These are phyloP conservation scores for Herpailurus yagouaroundi DNA, from an alignment of 2,113 vertebrate genomes.

Conservation along the genomic window DNA sequence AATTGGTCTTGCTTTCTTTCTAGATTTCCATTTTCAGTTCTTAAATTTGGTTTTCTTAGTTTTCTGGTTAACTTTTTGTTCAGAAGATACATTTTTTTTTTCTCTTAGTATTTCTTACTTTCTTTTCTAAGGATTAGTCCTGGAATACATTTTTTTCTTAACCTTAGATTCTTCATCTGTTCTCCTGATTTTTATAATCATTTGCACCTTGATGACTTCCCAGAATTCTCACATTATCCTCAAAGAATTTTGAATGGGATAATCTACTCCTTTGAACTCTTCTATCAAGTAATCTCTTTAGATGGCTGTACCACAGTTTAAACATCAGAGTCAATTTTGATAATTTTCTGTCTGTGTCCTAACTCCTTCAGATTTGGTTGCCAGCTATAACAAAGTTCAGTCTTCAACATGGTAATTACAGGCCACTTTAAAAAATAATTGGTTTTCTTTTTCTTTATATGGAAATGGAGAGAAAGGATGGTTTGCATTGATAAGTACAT, in stretches of 20 bases:
- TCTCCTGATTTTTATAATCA: constrained; percentile 2
- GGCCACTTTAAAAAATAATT: background rate
- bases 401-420: background rate
- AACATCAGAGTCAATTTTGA: background rate
- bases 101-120: background rate
- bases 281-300: background rate
- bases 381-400: background rate
- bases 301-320: background rate
- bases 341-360: background rate
- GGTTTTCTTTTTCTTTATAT: background rate
- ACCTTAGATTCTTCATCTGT: background rate
- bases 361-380: background rate
- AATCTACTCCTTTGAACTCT: constrained; percentile 7
- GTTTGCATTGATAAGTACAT: constrained; percentile 21
- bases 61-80: constrained; percentile 53
- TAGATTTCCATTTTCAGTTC: background rate
- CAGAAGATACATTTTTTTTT: background rate
- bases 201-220: constrained; percentile 63
- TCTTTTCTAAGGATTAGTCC: background rate
- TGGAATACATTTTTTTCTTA: background rate
- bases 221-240: constrained; percentile 62
- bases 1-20: background rate
- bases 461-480: background rate
- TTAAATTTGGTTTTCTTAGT: background rate
- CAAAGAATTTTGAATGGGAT: background rate